Evolutionary conservation across 2,797 vertebrate species (phyloP), one percentile per base, ranked within the genome.

Genomic region (Sorex maritimensis): DNA sequence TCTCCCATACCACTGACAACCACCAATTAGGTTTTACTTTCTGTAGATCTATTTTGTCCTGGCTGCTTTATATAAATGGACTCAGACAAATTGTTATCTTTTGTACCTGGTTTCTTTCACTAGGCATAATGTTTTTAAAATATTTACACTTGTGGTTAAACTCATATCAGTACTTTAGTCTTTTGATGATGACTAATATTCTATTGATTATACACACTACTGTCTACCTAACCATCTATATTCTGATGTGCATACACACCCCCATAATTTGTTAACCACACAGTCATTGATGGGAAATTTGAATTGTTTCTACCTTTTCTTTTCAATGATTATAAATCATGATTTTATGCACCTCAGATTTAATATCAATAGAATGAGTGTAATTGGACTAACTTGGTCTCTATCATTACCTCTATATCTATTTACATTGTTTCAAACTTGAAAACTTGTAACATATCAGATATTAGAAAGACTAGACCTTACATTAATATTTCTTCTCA

Each of bases 31-130:
- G 9, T 87, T 46, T 80, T 9, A 44, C 24, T 58, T 49, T 81
- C 23, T 78, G 14, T 38, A 7, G 11, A 67, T 65, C 67, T 82
- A 58, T 24, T 61, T 72, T 69, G 23, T 67, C 58, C 14, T 77
- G 44, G 58, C 14, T 71, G 34, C 71, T 91, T 88, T 24, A 80
- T n/a, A 61, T 30, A 93, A 84, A 82, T 71, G 13, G 19, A 75
- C 71, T 86, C 13, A 63, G 44, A 34, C 3, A 61, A 61, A 81
- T 4, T 75, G 26, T 61, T 24, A 55, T n/a, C 11, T 82, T 82
- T 84, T 34, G 17, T 44, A 17, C 46, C 61, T 91, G 67, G 3
- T 23, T 78, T 81, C 23, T 86, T 90, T 84, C 46, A 58, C 7
- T 71, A n/a, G 68, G 28, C 12, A 34, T 17, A 34, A 2, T 86